Conservation (phyloP, 1,140 invertebrate species). For the Agrypnia vestita region DNA sequence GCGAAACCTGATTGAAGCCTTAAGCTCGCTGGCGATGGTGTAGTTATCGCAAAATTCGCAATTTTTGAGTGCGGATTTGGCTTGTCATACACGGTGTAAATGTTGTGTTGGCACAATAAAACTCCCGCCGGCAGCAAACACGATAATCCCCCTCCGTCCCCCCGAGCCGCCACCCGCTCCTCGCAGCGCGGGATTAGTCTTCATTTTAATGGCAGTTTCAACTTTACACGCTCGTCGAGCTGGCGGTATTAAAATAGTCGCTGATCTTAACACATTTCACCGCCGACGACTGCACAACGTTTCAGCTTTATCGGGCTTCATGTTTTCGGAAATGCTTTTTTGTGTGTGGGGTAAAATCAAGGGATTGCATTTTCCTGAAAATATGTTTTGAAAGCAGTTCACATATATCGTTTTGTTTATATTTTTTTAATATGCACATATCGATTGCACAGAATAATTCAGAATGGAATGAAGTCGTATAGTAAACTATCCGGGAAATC, state of each 20-base stretch:
- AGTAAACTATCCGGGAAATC: too few relatives aligned
- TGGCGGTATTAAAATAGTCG: not conserved
- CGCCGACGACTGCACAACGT: too few relatives aligned
- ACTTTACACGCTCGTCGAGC: not conserved
- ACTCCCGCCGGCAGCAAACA: constrained; percentile 4
- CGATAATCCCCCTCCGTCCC: not conserved
- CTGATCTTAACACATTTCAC: too few relatives aligned
- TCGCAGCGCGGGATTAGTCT: not conserved
- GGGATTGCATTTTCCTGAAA: too few relatives aligned
- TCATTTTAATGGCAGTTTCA: constrained; percentile 3
- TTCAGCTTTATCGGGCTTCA: too few relatives aligned
- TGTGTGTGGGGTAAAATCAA: too few relatives aligned
- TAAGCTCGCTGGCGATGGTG: not conserved
- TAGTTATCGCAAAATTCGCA: constrained; percentile 11
- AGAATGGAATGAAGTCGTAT: too few relatives aligned
- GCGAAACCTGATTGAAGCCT: not conserved
- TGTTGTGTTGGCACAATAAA: constrained; percentile 1
- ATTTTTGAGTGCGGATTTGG: constrained; percentile 21
- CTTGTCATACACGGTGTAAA: constrained; percentile 32
- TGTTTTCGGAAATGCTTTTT: too few relatives aligned
- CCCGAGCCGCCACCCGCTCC: not conserved
- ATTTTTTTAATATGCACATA: too few relatives aligned
- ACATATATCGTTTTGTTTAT: too few relatives aligned
- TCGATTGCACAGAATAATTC: too few relatives aligned
- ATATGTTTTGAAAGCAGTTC: too few relatives aligned